These are phyloP conservation scores for Teleiodes luculella DNA, from an alignment of 2,888 invertebrate genomes.

Conservation along the genomic window DNA sequence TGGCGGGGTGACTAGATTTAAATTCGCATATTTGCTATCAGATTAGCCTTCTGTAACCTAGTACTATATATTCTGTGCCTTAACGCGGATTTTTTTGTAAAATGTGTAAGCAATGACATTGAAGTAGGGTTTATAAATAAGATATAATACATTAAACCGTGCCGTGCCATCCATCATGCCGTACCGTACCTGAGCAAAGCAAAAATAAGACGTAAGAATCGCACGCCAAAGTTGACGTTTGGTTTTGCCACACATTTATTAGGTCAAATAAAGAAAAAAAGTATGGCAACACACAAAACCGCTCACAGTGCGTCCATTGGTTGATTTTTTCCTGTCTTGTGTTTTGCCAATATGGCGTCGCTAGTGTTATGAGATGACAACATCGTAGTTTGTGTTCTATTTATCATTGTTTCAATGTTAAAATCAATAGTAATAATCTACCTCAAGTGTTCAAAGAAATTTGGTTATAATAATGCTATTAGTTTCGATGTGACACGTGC, in stretches of 20 bases:
- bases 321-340: conserved; percentile 37
- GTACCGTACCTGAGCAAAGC: no score
- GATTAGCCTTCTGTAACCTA: no score
- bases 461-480: conserved; percentile 46
- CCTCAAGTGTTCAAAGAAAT: conserved; percentile 64
- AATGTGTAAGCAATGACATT: no score
- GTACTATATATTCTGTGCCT: no score
- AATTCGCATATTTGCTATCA: no score
- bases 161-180: no score
- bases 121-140: no score
- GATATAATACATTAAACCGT: no score
- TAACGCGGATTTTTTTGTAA: no score
- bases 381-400: conserved; percentile 75
- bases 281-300: background rate
- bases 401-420: conserved; percentile 57
- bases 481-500: conserved; percentile 39
- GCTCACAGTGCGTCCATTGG: conserved; percentile 28
- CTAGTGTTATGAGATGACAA: conserved; percentile 78
- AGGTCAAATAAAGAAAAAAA: background rate
- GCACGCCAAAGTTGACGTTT: background rate
- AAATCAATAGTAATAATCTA: conserved; percentile 54
- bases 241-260: background rate
- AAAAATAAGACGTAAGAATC: no score
- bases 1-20: no score
- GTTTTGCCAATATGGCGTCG: conserved; percentile 75